phyloP scores from a whole-genome alignment of 2,113 vertebrate genomes.

The Prietella phreatophila region DNA sequence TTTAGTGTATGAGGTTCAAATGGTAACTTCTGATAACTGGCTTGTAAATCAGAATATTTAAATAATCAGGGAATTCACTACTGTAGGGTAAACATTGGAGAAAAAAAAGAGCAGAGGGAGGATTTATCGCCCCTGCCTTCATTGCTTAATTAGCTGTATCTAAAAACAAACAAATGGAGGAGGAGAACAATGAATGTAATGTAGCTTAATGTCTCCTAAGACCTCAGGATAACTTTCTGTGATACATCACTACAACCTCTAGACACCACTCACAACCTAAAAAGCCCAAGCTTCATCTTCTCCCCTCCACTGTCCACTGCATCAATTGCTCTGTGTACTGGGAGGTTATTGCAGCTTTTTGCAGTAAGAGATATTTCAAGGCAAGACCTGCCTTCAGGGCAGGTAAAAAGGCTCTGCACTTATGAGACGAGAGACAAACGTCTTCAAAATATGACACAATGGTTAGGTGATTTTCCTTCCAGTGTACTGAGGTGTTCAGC shows the following conservation, averaged over 20 bases:
- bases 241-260: constrained; percentile 48
- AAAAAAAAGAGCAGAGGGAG: constrained; percentile 18
- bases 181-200: constrained; percentile 51
- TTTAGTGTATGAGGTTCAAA: not conserved
- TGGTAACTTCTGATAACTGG: not conserved
- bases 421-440: constrained; percentile 9
- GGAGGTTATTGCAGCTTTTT: constrained; percentile 35
- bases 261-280: constrained; percentile 25
- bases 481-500: not conserved
- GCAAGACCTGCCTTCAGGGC: constrained; percentile 30
- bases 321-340: constrained; percentile 32
- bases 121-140: constrained; percentile 38
- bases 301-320: constrained; percentile 11
- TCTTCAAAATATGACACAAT: constrained; percentile 26
- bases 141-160: constrained; percentile 51
- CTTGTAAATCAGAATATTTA: not conserved
- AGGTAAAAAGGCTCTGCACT: constrained; percentile 18
- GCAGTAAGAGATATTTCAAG: constrained; percentile 35
- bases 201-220: constrained; percentile 50
- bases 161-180: constrained; percentile 55
- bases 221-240: constrained; percentile 47
- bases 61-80: constrained; percentile 5
- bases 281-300: constrained; percentile 36
- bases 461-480: not conserved
- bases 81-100: not conserved